Percentiles rank a stretch among this genome's conserved stretches.
phyloP scores from a whole-genome alignment of 1,140 invertebrate genomes.

The Muscidifurax raptorellus region DNA sequence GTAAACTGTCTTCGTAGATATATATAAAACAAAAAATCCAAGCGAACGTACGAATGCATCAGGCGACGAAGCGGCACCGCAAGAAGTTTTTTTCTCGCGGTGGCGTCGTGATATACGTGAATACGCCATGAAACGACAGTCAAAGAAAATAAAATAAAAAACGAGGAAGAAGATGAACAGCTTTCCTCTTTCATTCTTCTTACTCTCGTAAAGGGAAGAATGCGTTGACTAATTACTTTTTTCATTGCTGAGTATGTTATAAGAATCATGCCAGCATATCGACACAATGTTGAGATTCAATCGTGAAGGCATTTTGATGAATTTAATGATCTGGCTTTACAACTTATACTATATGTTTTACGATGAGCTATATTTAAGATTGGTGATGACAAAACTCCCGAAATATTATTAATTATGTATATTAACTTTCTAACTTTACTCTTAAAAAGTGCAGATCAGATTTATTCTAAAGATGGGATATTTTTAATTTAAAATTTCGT shows the following conservation, averaged over 20 bases:
- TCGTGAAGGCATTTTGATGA: background rate
- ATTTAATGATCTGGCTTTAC: background rate
- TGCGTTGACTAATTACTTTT: background rate
- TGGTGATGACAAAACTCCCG: too few relatives aligned
- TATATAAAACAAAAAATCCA: slow-evolving; percentile 23
- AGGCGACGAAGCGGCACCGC: slow-evolving; percentile 8
- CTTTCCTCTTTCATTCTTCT: slow-evolving; percentile 7
- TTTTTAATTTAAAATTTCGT: too few relatives aligned
- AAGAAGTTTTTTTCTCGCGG: slow-evolving; percentile 16
- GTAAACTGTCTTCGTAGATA: background rate
- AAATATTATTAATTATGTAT: too few relatives aligned
- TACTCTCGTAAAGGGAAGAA: background rate
- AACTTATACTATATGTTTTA: too few relatives aligned
- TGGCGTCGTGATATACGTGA: slow-evolving; percentile 11
- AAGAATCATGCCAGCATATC: background rate
- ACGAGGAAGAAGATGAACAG: slow-evolving; percentile 34
- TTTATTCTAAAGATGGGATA: too few relatives aligned
- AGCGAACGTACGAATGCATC: background rate
- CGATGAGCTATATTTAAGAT: too few relatives aligned
- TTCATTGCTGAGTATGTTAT: background rate
- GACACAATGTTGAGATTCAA: background rate
- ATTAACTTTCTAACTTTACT: too few relatives aligned
- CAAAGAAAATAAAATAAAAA: background rate
- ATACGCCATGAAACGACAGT: slow-evolving; percentile 15
- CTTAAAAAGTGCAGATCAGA: too few relatives aligned